Evolutionary conservation across 2,797 vertebrate species (phyloP), one percentile per base, ranked within the genome.

Genomic region (Sandelia bainsii): DNA sequence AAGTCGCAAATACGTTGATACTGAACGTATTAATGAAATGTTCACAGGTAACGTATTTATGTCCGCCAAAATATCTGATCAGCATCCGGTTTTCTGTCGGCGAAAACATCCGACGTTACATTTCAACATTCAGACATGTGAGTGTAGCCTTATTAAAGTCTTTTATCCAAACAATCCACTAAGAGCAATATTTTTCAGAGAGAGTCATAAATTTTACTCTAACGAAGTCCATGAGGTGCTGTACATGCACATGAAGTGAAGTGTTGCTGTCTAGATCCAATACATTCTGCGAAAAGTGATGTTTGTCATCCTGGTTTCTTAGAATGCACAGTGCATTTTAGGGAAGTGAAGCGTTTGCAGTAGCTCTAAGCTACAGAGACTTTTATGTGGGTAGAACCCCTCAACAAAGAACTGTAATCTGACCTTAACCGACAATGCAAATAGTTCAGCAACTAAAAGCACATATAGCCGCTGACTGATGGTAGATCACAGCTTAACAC

Each of bases 391-490:
- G n/a, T 48, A 46, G 19, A 46, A 20, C 19, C n/a, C 20, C 4
- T 48, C 46, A 48, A 48, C 20, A 48, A 48, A 48, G n/a, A 48
- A 22, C 5, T 48, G 46, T 45, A 60, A 60, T 60, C 23, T 51
- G 14, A 52, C 14, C 20, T 44, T 22, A 52, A 9, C 48, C 19
- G 39, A 52, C 5, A 27, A 32, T 5, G 57, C 23, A 48, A 34
- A n/a, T 53, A 10, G n/a, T 40, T 25, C 2, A 16, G 14, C 46
- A 23, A n/a, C 8, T 19, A 44, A 44, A 45, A 19, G 8, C 5
- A 37, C 1, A n/a, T 2, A 29, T 3, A 40, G 23, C 23, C 22
- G 22, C 53, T 27, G 39, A 51, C 3, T 34, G 27, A 20, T 42
- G 51, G 20, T 16, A 11, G 11, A 40, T 61, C 5, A 32, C 6